These are phyloP conservation scores for Lasaia peninsularis DNA, from an alignment of 1,140 invertebrate species.

Conservation along the genomic window DNA sequence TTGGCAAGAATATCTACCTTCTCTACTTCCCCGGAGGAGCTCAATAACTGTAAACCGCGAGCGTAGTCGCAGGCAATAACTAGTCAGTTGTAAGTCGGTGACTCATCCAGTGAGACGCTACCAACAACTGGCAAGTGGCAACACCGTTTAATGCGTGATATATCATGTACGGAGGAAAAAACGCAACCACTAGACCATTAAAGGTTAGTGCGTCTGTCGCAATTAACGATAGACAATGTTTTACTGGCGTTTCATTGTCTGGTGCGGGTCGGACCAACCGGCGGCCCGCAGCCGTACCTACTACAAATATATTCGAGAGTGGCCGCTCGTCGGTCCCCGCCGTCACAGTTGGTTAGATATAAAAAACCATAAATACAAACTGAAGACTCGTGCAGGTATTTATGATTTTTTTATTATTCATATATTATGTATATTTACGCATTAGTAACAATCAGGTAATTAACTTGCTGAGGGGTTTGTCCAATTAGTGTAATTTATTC, in stretches of 20 bases:
- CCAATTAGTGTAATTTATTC: too few species aligned
- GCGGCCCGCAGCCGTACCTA: background rate
- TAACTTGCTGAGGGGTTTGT: too few species aligned
- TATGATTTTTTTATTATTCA: too few species aligned
- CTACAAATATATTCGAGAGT: background rate
- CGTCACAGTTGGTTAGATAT: too few species aligned
- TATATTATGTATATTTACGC: too few species aligned
- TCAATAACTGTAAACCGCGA: too few species aligned
- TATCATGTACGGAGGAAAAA: slow-evolving; percentile 6
- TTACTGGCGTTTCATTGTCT: slow-evolving; percentile 9
- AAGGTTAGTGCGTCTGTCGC: slow-evolving; percentile 10
- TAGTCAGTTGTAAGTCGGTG: background rate
- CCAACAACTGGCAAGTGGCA: background rate
- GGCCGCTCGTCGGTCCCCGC: too few species aligned
- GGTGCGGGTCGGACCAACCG: background rate
- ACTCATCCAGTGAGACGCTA: slow-evolving; percentile 2
- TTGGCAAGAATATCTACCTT: too few species aligned
- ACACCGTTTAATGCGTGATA: slow-evolving; percentile 7
- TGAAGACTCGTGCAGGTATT: too few species aligned
- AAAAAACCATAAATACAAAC: too few species aligned
- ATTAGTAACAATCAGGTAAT: too few species aligned
- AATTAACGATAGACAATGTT: slow-evolving; percentile 11
- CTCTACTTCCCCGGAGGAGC: too few species aligned
- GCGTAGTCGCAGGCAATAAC: background rate
- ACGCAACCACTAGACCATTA: slow-evolving; percentile 3